These are phyloP conservation scores for Lamellibrachia luymesi DNA, from an alignment of 1,140 invertebrate species.

Conservation along the genomic window DNA sequence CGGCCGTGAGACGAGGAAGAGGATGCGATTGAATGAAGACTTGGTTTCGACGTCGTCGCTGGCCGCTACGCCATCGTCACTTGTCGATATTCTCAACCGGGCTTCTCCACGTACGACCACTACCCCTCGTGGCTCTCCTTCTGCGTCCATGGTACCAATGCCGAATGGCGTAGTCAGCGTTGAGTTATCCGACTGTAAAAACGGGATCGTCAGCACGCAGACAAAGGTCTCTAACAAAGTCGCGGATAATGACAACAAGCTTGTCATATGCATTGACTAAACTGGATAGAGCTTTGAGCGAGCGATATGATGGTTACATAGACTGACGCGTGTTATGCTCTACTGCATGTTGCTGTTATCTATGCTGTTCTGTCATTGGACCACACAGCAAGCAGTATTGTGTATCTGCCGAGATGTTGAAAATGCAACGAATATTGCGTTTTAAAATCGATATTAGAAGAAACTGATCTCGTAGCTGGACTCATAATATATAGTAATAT, in stretches of 20 bases:
- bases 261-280: not conserved
- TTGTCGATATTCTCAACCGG: not conserved
- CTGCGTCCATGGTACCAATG: not conserved
- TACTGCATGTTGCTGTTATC: not conserved
- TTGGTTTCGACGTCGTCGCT: not conserved
- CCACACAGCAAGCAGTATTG: not conserved
- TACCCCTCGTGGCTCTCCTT: not conserved
- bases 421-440: not conserved
- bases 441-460: not conserved
- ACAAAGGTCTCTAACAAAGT: not conserved
- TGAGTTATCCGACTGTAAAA: too few species aligned
- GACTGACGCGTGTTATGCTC: not conserved
- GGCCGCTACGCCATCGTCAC: not conserved
- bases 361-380: not conserved
- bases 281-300: not conserved
- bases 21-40: not conserved
- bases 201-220: not conserved
- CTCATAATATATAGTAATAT: not conserved
- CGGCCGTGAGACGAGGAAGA: not conserved
- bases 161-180: not conserved
- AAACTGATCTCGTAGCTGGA: not conserved
- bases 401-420: not conserved
- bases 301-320: not conserved
- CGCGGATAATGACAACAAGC: not conserved
- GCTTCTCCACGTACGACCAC: not conserved